Evolutionary conservation across 2,797 vertebrate genomes (phyloP).

Genomic region (Dromococcyx pavoninus): DNA sequence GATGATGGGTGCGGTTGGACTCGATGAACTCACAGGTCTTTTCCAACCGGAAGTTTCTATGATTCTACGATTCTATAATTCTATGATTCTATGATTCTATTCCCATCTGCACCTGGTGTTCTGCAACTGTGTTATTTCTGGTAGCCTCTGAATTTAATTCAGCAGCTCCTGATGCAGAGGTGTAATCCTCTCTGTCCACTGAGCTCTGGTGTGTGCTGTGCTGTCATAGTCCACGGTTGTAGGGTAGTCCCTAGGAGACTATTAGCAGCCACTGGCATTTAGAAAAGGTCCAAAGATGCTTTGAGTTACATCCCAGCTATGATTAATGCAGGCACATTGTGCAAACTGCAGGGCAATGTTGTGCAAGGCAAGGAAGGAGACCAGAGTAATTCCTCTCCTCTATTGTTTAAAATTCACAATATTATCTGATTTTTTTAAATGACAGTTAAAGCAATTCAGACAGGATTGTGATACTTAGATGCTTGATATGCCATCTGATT

Average conservation of each 20-base stretch:
- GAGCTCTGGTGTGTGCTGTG: neutral
- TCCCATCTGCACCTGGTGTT: neutral
- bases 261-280: neutral
- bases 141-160: neutral
- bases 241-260: neutral
- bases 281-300: neutral
- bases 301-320: neutral
- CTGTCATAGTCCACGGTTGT: neutral
- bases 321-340: neutral
- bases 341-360: neutral
- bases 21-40: too few species aligned
- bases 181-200: neutral
- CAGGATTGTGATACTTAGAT: neutral
- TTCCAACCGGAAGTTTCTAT: too few species aligned
- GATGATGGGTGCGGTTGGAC: too few species aligned
- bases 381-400: neutral
- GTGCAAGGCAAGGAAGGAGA: neutral
- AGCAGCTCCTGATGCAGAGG: neutral
- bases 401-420: neutral
- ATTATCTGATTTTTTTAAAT: neutral
- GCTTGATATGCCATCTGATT: conserved; percentile 32
- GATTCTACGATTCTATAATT: too few species aligned
- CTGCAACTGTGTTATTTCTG: neutral
- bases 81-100: too few species aligned
- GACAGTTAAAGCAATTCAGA: neutral